Conservation (phyloP, 1,140 invertebrate genomes). For the Drosophila nebulosa region DNA sequence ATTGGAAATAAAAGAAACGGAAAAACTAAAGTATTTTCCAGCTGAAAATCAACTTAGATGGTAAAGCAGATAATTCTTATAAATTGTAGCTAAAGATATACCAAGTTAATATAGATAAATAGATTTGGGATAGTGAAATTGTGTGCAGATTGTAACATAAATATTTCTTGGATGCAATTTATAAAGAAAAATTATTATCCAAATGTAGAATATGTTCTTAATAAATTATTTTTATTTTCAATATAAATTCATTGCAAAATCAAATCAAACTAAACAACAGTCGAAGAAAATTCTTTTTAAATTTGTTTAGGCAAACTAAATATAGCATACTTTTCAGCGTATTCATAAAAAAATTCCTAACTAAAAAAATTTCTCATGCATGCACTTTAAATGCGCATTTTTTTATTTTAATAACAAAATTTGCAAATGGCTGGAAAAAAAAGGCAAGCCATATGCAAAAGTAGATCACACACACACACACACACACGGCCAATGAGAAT, state of each 20-base stretch:
- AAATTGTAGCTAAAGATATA: not conserved
- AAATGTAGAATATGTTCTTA: too few relatives aligned
- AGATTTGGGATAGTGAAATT: too few relatives aligned
- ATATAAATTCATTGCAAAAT: too few relatives aligned
- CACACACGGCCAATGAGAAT: constrained; percentile 48
- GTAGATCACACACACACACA: constrained; percentile 17
- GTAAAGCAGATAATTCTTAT: not conserved
- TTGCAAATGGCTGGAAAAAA: constrained; percentile 40
- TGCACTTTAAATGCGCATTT: constrained; percentile 43
- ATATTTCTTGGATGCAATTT: too few relatives aligned
- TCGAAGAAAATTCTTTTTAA: not conserved
- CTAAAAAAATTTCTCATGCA: constrained; percentile 17
- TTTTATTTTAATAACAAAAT: constrained; percentile 64
- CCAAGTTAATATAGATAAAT: too few relatives aligned
- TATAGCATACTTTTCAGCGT: not conserved
- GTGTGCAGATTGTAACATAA: too few relatives aligned
- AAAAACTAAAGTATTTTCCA: not conserved
- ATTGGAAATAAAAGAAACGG: not conserved
- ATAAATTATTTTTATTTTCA: too few relatives aligned
- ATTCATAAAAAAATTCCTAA: not conserved
- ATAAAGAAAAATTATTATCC: too few relatives aligned
- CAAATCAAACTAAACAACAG: too few relatives aligned
- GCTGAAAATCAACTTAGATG: not conserved
- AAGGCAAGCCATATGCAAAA: constrained; percentile 53
- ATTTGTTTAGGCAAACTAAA: not conserved